phyloP scores from a whole-genome alignment of 1,140 invertebrate genomes.

The Adoxophyes honmai region DNA sequence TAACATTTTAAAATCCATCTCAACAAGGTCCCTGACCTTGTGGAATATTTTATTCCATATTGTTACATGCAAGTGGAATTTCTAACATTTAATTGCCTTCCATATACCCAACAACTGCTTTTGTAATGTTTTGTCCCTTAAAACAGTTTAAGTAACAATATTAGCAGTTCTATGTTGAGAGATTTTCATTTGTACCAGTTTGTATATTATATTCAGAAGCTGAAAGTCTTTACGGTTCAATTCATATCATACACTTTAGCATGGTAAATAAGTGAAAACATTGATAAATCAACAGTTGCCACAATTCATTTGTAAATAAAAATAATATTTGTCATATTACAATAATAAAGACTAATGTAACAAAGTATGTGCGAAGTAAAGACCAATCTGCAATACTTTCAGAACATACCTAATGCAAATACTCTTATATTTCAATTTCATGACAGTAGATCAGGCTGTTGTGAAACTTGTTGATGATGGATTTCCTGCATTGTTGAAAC shows the following conservation, averaged over 20 bases:
- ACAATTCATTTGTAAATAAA: constrained; percentile 3
- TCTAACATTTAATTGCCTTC: too few relatives aligned
- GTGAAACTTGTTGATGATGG: constrained; percentile 61
- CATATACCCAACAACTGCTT: too few relatives aligned
- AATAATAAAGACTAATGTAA: background rate
- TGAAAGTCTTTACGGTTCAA: too few relatives aligned
- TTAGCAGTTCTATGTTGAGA: too few relatives aligned
- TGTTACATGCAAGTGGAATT: background rate
- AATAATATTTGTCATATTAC: background rate
- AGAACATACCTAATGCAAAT: constrained; percentile 14
- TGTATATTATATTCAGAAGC: too few relatives aligned
- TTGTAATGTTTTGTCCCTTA: too few relatives aligned
- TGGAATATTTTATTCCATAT: too few relatives aligned
- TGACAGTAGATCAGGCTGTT: constrained; percentile 65
- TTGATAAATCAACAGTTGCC: constrained; percentile 12
- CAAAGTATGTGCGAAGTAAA: background rate
- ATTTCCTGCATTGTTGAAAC: constrained; percentile 72
- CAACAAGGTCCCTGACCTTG: too few relatives aligned
- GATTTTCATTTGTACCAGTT: too few relatives aligned
- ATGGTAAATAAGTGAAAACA: constrained; percentile 5
- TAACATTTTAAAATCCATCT: too few relatives aligned
- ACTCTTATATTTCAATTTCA: constrained; percentile 41
- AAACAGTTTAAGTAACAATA: too few relatives aligned
- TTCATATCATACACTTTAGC: background rate
- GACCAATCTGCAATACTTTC: background rate